phyloP scores from a whole-genome alignment of 2,113 vertebrate genomes.

The Cathartes aura region DNA sequence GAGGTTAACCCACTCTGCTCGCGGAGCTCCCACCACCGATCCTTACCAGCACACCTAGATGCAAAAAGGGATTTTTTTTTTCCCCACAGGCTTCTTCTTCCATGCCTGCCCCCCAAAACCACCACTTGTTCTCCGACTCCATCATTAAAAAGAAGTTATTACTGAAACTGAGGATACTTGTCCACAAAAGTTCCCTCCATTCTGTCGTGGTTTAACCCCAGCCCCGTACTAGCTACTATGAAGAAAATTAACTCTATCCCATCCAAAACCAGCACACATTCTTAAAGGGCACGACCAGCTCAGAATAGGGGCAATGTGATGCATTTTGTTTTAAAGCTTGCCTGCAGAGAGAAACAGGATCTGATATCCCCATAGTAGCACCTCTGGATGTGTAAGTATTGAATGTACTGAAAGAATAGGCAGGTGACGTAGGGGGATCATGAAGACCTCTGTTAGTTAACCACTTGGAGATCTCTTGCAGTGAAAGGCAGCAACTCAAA shows the following conservation, averaged over 20 bases:
- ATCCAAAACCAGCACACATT: neutral
- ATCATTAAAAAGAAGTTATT: neutral
- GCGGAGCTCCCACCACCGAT: fast-evolving
- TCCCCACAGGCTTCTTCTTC: neutral
- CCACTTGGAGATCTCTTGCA: neutral
- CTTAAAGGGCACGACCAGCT: neutral
- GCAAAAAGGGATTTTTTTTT: neutral
- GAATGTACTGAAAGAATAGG: neutral
- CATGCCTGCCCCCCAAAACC: neutral
- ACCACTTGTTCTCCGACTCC: neutral
- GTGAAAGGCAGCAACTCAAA: neutral
- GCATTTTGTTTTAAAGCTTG: neutral
- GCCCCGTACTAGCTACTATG: neutral
- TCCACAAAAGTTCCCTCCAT: neutral
- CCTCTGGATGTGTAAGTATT: neutral
- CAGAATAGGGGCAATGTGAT: neutral
- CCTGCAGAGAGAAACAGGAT: neutral
- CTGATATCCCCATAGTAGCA: neutral
- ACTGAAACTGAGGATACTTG: neutral
- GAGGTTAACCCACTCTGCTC: neutral
- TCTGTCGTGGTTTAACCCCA: neutral
- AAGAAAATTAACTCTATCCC: neutral
- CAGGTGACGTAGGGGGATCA: fast-evolving
- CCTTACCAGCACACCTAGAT: neutral
- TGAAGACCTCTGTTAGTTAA: neutral